These are phyloP conservation scores for Cephalopachus bancanus DNA, from an alignment of 2,797 vertebrate species.

Conservation along the genomic window DNA sequence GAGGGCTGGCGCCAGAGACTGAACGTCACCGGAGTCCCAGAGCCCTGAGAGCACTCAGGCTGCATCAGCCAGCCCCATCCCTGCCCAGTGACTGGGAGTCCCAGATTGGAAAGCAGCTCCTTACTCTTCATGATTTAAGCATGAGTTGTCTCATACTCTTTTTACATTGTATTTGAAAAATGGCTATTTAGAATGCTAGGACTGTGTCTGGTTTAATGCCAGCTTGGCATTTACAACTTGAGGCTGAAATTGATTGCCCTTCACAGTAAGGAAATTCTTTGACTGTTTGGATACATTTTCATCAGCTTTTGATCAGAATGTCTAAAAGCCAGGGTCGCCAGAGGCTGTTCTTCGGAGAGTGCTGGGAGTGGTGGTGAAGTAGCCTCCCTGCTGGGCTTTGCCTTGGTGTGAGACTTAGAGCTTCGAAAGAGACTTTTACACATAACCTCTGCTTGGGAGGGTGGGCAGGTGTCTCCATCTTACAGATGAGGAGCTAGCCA, in stretches of 20 bases:
- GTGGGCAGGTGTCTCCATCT: neutral
- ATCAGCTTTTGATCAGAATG: neutral
- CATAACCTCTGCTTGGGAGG: rapidly evolving
- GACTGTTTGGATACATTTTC: neutral
- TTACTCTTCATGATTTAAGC: neutral
- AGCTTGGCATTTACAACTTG: neutral
- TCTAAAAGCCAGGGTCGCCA: neutral
- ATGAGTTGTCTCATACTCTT: neutral
- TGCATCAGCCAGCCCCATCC: neutral
- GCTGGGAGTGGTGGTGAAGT: neutral
- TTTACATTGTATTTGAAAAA: neutral
- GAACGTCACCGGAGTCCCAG: neutral
- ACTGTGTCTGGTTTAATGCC: neutral
- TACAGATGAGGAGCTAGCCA: neutral
- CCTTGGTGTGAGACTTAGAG: neutral
- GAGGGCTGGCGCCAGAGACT: neutral
- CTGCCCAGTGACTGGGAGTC: neutral
- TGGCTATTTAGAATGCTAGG: neutral
- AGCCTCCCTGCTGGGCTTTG: rapidly evolving
- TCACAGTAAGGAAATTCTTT: neutral
- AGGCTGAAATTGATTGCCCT: neutral
- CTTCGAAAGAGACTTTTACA: rapidly evolving
- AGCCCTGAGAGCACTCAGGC: neutral
- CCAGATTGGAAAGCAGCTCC: neutral
- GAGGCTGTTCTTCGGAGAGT: neutral